Evolutionary conservation across 2,797 vertebrate genomes (phyloP).

Genomic region (Heterohyrax brucei): DNA sequence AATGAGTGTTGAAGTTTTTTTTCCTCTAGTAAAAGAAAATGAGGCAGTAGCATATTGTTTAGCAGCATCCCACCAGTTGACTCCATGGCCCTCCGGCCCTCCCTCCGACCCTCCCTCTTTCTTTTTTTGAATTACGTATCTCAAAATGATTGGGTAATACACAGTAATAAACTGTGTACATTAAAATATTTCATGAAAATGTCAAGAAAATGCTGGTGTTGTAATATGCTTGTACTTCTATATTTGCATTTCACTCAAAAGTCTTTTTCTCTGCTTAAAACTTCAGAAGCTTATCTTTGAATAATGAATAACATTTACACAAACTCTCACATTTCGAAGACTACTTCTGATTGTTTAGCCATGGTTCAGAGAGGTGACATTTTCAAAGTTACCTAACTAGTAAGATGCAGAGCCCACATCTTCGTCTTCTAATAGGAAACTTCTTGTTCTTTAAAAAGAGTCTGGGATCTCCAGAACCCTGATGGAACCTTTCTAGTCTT

Average conservation of each 20-base stretch:
- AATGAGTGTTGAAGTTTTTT: constrained; percentile 75
- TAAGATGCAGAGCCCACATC: neutral
- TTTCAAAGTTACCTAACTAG: constrained; percentile 18
- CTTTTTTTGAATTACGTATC: constrained; percentile 72
- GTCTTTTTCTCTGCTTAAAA: constrained; percentile 7
- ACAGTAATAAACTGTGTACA: neutral
- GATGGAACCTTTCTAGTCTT: neutral
- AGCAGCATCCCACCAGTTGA: constrained; percentile 51
- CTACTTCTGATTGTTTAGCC: neutral
- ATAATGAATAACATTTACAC: neutral
- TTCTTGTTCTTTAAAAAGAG: neutral
- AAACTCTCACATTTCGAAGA: neutral
- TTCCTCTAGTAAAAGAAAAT: constrained; percentile 63
- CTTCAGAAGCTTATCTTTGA: neutral
- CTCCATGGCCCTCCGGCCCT: neutral
- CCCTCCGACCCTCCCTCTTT: neutral
- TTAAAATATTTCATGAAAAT: constrained; percentile 72
- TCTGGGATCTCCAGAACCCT: neutral
- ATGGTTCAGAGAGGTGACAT: neutral
- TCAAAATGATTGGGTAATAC: constrained; percentile 58
- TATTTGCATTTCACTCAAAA: constrained; percentile 19
- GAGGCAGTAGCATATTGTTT: constrained; percentile 67
- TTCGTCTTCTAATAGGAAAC: neutral
- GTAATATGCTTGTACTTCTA: constrained; percentile 62
- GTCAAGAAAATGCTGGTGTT: constrained; percentile 57